These are phyloP conservation scores for Drosophila albomicans DNA, from an alignment of 1,140 invertebrate species.

Conservation along the genomic window DNA sequence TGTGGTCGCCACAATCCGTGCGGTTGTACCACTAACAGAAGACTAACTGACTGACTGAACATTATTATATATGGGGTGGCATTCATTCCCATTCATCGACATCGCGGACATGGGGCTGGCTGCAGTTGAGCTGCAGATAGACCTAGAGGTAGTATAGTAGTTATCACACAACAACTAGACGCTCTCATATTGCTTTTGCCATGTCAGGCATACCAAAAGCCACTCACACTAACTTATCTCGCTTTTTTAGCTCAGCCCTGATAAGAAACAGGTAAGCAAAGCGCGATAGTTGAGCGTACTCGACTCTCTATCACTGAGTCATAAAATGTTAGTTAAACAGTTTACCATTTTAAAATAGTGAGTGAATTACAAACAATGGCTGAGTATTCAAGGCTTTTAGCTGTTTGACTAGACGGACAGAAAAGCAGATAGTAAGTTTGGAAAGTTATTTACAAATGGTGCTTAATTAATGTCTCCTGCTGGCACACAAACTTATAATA, in stretches of 20 bases:
- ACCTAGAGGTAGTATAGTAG: constrained; percentile 18
- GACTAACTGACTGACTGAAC: constrained; percentile 60
- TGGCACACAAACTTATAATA: too few species aligned
- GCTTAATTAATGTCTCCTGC: too few species aligned
- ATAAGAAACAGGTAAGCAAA: background rate
- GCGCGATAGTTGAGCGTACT: too few species aligned
- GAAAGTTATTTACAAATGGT: too few species aligned
- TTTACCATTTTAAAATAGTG: too few species aligned
- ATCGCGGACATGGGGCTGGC: background rate
- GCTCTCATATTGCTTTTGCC: constrained; percentile 15
- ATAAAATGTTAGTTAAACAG: too few species aligned
- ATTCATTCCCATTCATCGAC: background rate
- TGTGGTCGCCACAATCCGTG: constrained; percentile 23
- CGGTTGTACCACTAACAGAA: constrained; percentile 52
- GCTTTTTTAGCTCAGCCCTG: background rate
- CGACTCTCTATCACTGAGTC: too few species aligned
- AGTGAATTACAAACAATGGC: too few species aligned
- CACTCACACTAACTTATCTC: background rate
- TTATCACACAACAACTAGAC: constrained; percentile 26
- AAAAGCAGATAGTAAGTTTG: too few species aligned
- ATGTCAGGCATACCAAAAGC: constrained; percentile 4
- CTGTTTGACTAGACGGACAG: too few species aligned
- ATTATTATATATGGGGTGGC: background rate
- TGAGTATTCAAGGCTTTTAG: too few species aligned
- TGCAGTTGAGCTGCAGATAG: constrained; percentile 17